These are phyloP conservation scores for Erynnis tages DNA, from an alignment of 2,888 invertebrate genomes.

Conservation along the genomic window DNA sequence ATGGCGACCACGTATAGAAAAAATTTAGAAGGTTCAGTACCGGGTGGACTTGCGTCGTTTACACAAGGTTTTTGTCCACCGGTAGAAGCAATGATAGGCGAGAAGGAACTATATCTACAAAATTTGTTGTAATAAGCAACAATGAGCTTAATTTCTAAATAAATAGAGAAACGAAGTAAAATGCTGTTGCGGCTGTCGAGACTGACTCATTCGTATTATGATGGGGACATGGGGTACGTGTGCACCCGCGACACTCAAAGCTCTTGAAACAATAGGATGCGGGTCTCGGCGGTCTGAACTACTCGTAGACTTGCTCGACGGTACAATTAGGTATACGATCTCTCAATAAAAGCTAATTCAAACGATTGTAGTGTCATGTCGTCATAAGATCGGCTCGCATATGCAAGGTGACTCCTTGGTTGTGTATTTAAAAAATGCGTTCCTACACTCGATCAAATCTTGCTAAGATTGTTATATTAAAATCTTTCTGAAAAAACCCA, in stretches of 20 bases:
- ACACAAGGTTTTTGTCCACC: too few relatives aligned
- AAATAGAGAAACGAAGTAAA: neutral
- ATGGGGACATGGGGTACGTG: constrained; percentile 14
- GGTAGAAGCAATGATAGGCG: too few relatives aligned
- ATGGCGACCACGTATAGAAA: too few relatives aligned
- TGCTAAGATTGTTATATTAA: too few relatives aligned
- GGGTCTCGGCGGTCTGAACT: constrained; percentile 46
- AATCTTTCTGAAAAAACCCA: too few relatives aligned
- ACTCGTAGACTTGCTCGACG: constrained; percentile 50
- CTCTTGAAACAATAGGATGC: constrained; percentile 67
- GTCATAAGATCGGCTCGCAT: constrained; percentile 2
- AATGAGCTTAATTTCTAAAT: too few relatives aligned
- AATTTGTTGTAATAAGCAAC: too few relatives aligned
- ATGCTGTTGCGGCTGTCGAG: constrained; percentile 14
- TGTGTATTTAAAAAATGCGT: too few relatives aligned
- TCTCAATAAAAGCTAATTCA: constrained; percentile 47
- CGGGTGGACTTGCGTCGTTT: too few relatives aligned
- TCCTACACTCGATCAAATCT: too few relatives aligned
- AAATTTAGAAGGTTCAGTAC: too few relatives aligned
- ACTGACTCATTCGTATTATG: constrained; percentile 39
- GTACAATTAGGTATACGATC: constrained; percentile 50
- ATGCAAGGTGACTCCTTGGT: neutral
- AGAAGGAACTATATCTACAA: too few relatives aligned
- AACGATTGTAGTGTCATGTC: constrained; percentile 19
- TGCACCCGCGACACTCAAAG: constrained; percentile 36